A percentile compares a stretch with the other conserved stretches of the same genome.
These are phyloP conservation scores for Steatocranus sp. DNA, from an alignment of 2,797 vertebrate species.

Conservation along the genomic window DNA sequence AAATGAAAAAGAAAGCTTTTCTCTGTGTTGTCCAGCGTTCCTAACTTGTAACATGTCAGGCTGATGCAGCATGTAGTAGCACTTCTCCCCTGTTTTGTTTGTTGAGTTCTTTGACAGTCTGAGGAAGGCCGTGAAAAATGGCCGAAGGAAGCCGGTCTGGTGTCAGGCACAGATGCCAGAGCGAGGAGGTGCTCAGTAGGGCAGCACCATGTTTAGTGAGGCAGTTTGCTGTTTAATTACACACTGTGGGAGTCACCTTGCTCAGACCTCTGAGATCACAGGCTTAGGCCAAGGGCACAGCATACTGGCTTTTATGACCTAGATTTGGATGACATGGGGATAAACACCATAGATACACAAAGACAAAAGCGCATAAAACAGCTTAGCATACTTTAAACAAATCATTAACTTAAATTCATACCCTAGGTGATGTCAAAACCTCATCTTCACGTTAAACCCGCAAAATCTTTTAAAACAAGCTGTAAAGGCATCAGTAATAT, in stretches of 20 bases:
- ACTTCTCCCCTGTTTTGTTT: background rate
- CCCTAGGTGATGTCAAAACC: background rate
- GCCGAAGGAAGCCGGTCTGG: slow-evolving; percentile 20
- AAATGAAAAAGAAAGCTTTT: background rate
- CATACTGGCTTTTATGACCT: slow-evolving; percentile 8
- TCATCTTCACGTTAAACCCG: background rate
- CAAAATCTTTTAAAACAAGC: background rate
- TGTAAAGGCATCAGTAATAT: background rate
- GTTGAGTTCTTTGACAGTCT: slow-evolving; percentile 28
- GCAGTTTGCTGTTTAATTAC: slow-evolving; percentile 79
- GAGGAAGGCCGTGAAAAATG: slow-evolving; percentile 43
- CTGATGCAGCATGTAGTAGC: background rate
- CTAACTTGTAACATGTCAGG: slow-evolving; percentile 20
- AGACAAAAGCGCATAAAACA: background rate
- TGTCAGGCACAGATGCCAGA: slow-evolving; percentile 60
- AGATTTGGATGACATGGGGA: slow-evolving; percentile 25
- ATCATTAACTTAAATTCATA: background rate
- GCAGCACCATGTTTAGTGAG: slow-evolving; percentile 68
- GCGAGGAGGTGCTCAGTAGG: slow-evolving; percentile 48
- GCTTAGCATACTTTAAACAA: background rate
- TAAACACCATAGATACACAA: background rate
- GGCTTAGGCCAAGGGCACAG: slow-evolving; percentile 44
- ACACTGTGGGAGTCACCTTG: slow-evolving; percentile 78
- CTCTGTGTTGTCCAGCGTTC: background rate
- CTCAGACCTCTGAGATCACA: slow-evolving; percentile 52